A percentile compares a stretch with the other conserved stretches of the same genome.
Conservation (phyloP, 2,888 invertebrate species). For the Archips crataeganus region DNA sequence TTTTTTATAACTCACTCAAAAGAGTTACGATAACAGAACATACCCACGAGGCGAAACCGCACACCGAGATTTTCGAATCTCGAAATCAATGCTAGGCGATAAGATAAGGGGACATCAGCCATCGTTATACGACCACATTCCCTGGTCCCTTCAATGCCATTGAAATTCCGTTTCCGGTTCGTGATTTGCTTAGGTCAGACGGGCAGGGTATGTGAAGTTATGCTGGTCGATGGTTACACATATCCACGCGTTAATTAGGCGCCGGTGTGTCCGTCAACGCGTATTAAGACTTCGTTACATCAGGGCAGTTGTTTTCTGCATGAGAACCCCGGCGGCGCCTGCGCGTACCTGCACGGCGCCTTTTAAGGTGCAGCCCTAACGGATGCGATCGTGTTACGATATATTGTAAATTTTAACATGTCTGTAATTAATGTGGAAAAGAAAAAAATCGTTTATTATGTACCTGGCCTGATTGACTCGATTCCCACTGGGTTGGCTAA, state of each 20-base stretch:
- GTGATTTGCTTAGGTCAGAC: conserved; percentile 10
- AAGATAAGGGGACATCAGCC: conserved; percentile 72
- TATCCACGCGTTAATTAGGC: conserved; percentile 79
- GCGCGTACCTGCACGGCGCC: conserved; percentile 65
- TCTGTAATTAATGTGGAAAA: neutral
- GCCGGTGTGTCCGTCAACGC: conserved; percentile 80
- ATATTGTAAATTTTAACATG: conserved; percentile 40
- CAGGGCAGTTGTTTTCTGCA: conserved; percentile 79
- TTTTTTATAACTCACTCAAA: conserved; percentile 35
- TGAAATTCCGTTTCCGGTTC: neutral
- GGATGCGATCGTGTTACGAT: conserved; percentile 42
- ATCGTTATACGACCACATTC: conserved; percentile 53
- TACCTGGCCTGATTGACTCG: no score
- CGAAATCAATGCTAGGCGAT: conserved; percentile 79
- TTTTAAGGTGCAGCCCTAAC: conserved; percentile 58
- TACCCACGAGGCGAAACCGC: conserved; percentile 70
- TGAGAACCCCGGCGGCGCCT: conserved; percentile 76
- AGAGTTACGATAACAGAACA: conserved; percentile 39
- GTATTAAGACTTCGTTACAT: conserved; percentile 82
- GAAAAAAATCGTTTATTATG: no score
- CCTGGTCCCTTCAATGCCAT: conserved; percentile 48
- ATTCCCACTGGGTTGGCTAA: no score
- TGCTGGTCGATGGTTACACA: conserved; percentile 53
- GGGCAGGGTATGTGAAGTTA: conserved; percentile 49
- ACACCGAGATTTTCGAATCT: conserved; percentile 77